Conservation (phyloP, 2,888 invertebrate species). For the Seira musarum region DNA sequence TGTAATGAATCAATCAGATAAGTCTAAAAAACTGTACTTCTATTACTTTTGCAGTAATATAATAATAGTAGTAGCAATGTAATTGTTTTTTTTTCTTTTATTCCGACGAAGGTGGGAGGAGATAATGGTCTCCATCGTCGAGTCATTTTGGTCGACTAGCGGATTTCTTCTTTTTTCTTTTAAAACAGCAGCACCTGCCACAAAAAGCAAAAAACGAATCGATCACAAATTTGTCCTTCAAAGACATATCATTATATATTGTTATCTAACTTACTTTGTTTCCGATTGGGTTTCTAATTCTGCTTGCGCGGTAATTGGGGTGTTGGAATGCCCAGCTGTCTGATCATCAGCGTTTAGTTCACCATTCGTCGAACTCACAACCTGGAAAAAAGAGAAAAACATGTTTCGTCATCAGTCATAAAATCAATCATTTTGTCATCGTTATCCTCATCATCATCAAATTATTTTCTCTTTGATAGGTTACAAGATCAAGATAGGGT, state of each 20-base stretch:
- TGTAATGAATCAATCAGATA: constrained; percentile 32
- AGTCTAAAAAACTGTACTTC: constrained; percentile 43
- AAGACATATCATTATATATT: not conserved
- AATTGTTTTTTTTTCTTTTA: constrained; percentile 37
- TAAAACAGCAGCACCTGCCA: constrained; percentile 98
- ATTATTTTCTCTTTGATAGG: constrained; percentile 10
- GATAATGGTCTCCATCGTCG: constrained; percentile 72
- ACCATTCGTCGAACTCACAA: constrained; percentile 98
- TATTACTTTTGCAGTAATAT: constrained; percentile 16
- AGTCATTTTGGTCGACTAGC: constrained; percentile 92
- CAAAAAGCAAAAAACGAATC: constrained; percentile 71
- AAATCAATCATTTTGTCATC: constrained; percentile 19
- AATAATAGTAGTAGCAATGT: constrained; percentile 35
- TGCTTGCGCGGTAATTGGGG: constrained; percentile 93
- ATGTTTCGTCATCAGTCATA: constrained; percentile 23
- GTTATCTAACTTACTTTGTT: constrained; percentile 93
- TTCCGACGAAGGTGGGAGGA: constrained; percentile 68
- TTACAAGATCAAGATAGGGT: too few species aligned
- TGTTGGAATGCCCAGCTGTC: constrained; percentile 96
- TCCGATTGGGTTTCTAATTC: constrained; percentile 97
- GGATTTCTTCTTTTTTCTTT: constrained; percentile 99
- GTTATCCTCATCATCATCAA: too few species aligned
- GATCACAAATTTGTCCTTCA: not conserved
- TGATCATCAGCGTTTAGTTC: constrained; percentile 96
- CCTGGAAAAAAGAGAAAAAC: constrained; percentile 76